phyloP scores from a whole-genome alignment of 1,140 invertebrate species.

The Antheraea mylitta region DNA sequence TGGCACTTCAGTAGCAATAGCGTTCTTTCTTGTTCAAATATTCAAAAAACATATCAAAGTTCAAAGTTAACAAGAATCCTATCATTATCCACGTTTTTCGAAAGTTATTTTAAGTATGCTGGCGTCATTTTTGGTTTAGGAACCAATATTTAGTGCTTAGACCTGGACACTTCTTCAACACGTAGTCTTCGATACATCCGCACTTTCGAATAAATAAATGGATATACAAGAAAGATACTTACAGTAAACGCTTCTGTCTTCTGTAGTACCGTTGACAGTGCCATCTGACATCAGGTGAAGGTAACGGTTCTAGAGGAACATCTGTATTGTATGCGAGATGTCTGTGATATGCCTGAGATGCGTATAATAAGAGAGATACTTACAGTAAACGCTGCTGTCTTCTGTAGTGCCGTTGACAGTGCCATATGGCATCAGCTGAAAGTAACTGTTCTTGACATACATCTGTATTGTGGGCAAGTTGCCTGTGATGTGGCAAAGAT shows the following conservation, averaged over 20 bases:
- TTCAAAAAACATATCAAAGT: too few species aligned
- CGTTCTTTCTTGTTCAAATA: too few species aligned
- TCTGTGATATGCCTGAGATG: too few species aligned
- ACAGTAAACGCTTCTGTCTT: conserved; percentile 89
- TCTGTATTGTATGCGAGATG: conserved; percentile 77
- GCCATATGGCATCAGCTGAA: conserved; percentile 88
- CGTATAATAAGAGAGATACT: conserved; percentile 72
- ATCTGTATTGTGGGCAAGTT: conserved; percentile 87
- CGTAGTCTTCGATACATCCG: too few species aligned
- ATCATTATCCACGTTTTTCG: too few species aligned
- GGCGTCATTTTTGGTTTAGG: too few species aligned
- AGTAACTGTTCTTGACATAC: conserved; percentile 88
- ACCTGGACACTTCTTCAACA: too few species aligned
- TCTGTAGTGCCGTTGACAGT: conserved; percentile 88
- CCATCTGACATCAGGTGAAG: conserved; percentile 89
- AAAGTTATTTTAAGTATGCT: too few species aligned
- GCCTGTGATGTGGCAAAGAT: conserved; percentile 86
- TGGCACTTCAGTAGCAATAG: too few species aligned
- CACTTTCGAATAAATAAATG: too few species aligned
- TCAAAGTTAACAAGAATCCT: too few species aligned
- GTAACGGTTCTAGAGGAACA: conserved; percentile 89
- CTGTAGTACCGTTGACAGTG: conserved; percentile 87
- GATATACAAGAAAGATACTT: conserved; percentile 72
- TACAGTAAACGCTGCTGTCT: conserved; percentile 88
- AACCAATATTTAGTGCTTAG: too few species aligned